A percentile compares a stretch with the other conserved stretches of the same genome.
Conservation (phyloP, 2,888 invertebrate genomes). For the Kryphioiulus occultus region DNA sequence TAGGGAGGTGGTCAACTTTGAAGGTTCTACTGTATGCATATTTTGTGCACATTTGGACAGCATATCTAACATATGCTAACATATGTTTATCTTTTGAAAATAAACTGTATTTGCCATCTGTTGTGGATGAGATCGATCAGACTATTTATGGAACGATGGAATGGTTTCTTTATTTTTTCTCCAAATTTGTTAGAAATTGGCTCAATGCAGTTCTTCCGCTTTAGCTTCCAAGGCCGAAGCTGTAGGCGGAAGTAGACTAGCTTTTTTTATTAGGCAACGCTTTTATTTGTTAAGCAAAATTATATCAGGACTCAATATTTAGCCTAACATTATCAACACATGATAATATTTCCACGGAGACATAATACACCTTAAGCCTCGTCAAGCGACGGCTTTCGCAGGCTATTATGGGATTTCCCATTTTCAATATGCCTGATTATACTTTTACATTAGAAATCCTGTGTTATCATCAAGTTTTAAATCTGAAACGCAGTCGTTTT, state of each 20-base stretch:
- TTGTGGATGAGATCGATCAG: too few species aligned
- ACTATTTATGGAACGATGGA: too few species aligned
- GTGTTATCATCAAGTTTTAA: background rate
- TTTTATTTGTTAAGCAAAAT: background rate
- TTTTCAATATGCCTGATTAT: slow-evolving; percentile 2
- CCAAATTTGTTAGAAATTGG: background rate
- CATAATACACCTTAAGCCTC: slow-evolving; percentile 12
- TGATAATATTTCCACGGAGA: background rate
- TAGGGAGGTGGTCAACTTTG: too few species aligned
- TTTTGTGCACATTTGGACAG: too few species aligned
- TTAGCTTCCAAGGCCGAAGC: too few species aligned
- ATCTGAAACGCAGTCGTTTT: slow-evolving; percentile 1
- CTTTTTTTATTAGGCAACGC: background rate
- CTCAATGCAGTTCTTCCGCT: background rate
- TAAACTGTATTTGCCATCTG: too few species aligned
- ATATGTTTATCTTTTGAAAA: too few species aligned
- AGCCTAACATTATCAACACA: background rate
- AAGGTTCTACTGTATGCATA: too few species aligned
- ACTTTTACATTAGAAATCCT: background rate
- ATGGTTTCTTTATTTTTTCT: too few species aligned
- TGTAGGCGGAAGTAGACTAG: too few species aligned
- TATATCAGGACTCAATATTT: background rate
- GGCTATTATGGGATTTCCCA: background rate
- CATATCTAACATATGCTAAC: too few species aligned
- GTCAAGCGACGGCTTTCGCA: background rate